Evolutionary conservation across 2,113 vertebrate genomes (phyloP).

Genomic region (Pleuronectes platessa): DNA sequence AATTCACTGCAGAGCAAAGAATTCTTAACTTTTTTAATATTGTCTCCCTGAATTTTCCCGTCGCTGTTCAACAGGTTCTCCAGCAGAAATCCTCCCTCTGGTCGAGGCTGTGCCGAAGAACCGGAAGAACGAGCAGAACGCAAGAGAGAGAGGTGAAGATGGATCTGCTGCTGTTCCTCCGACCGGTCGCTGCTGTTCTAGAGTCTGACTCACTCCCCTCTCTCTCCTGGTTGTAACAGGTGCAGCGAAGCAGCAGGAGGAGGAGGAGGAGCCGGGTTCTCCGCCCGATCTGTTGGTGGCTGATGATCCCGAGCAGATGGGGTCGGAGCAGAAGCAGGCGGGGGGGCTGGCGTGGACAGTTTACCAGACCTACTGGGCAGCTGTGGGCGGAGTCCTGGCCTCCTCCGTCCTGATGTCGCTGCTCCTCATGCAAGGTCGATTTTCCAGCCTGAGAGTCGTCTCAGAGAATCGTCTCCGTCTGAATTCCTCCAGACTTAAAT

Average conservation of each 20-base stretch:
- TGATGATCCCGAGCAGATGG: constrained; percentile 35
- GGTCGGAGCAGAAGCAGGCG: constrained; percentile 90
- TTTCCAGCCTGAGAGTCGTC: background rate
- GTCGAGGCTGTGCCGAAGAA: constrained; percentile 83
- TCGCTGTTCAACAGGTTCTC: constrained; percentile 82
- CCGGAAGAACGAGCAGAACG: constrained; percentile 49
- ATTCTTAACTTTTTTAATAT: too few species aligned
- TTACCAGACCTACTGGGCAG: constrained; percentile 90
- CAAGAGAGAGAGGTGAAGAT: constrained; percentile 77
- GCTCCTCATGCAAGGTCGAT: constrained; percentile 94
- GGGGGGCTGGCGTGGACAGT: constrained; percentile 90
- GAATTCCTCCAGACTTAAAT: too few species aligned
- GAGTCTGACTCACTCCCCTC: too few species aligned
- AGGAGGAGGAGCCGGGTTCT: constrained; percentile 45
- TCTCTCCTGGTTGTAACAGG: constrained; percentile 29
- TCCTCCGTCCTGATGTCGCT: constrained; percentile 85
- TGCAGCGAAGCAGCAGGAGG: background rate
- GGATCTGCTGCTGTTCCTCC: too few species aligned
- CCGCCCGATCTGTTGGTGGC: constrained; percentile 50
- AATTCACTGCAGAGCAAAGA: too few species aligned
- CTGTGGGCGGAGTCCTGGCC: constrained; percentile 85
- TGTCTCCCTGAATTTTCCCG: background rate
- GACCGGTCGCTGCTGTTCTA: too few species aligned
- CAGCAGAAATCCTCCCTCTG: constrained; percentile 88
- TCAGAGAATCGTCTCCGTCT: too few species aligned